These are phyloP conservation scores for Drosophila quadrilineata DNA, from an alignment of 1,140 invertebrate genomes.

Conservation along the genomic window DNA sequence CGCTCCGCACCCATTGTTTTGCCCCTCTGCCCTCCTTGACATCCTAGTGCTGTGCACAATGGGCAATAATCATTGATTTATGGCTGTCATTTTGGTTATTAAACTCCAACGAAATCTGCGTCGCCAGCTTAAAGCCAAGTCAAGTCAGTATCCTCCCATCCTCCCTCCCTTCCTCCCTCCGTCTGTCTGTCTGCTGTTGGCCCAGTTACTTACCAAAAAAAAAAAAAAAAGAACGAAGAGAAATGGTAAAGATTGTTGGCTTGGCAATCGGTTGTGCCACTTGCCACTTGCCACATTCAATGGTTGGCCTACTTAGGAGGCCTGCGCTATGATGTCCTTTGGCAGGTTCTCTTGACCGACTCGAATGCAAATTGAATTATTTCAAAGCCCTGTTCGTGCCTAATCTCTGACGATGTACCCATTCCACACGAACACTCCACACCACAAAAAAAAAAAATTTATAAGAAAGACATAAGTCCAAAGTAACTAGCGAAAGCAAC, in stretches of 20 bases:
- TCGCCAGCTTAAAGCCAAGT: too few relatives aligned
- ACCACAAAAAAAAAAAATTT: too few relatives aligned
- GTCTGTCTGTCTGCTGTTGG: constrained; percentile 15
- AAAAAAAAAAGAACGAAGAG: too few relatives aligned
- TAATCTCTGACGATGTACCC: too few relatives aligned
- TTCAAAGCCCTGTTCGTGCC: constrained; percentile 35
- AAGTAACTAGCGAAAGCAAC: background rate
- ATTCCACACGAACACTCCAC: too few relatives aligned
- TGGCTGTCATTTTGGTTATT: constrained; percentile 45
- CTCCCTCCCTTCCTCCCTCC: too few relatives aligned
- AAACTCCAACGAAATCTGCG: constrained; percentile 32
- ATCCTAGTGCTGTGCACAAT: too few relatives aligned
- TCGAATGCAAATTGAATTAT: constrained; percentile 47
- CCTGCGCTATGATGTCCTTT: constrained; percentile 1
- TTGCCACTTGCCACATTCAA: constrained; percentile 2
- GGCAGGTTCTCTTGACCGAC: constrained; percentile 36
- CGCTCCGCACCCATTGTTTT: background rate
- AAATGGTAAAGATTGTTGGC: too few relatives aligned
- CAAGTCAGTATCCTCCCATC: too few relatives aligned
- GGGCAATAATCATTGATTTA: constrained; percentile 65
- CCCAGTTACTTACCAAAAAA: too few relatives aligned
- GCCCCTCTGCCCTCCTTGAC: background rate
- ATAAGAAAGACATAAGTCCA: too few relatives aligned
- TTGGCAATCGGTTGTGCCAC: too few relatives aligned
- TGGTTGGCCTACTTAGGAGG: constrained; percentile 21